These are phyloP conservation scores for Lordiphosa fenestrarum DNA, from an alignment of 2,888 invertebrate genomes.

Conservation along the genomic window DNA sequence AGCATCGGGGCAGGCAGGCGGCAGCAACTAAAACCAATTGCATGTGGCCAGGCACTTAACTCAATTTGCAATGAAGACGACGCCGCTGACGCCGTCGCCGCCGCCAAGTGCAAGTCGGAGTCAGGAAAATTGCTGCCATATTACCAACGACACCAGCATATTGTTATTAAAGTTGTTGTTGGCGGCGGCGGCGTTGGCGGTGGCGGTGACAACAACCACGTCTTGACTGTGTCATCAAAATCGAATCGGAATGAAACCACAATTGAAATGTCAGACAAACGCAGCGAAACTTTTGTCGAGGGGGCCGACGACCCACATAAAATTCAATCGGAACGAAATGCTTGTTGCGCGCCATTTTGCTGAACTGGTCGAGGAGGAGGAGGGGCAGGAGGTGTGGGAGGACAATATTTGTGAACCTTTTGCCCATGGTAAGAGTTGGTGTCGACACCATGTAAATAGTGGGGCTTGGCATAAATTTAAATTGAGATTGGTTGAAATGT, in stretches of 20 bases:
- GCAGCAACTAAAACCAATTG: constrained; percentile 30
- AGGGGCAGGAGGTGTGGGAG: constrained; percentile 2
- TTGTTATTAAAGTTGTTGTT: constrained; percentile 54
- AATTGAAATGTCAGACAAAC: constrained; percentile 71
- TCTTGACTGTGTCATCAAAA: constrained; percentile 69
- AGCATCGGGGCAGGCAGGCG: constrained; percentile 1
- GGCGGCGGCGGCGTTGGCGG: constrained; percentile 14
- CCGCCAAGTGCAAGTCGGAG: constrained; percentile 46
- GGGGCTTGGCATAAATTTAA: constrained; percentile 6
- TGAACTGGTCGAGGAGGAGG: constrained; percentile 28
- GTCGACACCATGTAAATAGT: constrained; percentile 27
- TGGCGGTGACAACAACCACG: constrained; percentile 24
- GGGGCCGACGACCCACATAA: constrained; percentile 51
- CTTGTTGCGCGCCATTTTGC: constrained; percentile 32
- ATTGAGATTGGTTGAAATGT: too few species aligned
- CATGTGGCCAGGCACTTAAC: constrained; percentile 70
- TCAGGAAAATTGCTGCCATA: constrained; percentile 66
- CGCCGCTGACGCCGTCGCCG: constrained; percentile 25
- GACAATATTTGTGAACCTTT: constrained; percentile 50
- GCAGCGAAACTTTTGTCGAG: constrained; percentile 45
- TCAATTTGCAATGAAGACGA: constrained; percentile 68
- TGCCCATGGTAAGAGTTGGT: constrained; percentile 11
- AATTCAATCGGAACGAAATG: constrained; percentile 50
- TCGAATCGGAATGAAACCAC: constrained; percentile 67
- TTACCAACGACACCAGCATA: constrained; percentile 68